Conservation (phyloP, 2,888 invertebrate species). For the Acanthoscelides obtectus region DNA sequence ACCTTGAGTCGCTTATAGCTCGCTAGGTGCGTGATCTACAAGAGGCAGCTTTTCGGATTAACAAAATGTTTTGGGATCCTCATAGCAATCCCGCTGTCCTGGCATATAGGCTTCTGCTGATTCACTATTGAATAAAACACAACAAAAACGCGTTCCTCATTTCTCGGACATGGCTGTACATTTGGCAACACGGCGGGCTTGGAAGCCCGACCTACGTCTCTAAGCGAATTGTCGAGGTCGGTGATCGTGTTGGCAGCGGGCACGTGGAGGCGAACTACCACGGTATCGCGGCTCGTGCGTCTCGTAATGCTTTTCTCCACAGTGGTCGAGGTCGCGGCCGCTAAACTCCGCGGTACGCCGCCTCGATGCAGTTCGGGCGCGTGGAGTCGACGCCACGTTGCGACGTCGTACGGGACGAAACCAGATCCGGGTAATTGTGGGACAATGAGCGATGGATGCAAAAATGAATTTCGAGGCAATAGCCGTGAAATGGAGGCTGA, state of each 20-base stretch:
- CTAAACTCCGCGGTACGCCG: conserved; percentile 51
- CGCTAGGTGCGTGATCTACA: too few relatives aligned
- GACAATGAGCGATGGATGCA: too few relatives aligned
- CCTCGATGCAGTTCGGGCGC: conserved; percentile 48
- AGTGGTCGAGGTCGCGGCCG: conserved; percentile 10
- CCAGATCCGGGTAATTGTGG: background rate
- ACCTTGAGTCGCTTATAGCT: too few relatives aligned
- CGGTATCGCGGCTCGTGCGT: conserved; percentile 51
- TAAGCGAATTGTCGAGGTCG: conserved; percentile 58
- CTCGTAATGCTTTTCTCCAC: background rate
- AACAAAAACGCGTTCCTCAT: too few relatives aligned
- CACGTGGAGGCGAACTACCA: conserved; percentile 52
- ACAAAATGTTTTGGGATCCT: too few relatives aligned
- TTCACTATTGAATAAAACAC: too few relatives aligned
- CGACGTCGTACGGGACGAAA: background rate
- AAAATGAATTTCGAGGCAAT: too few relatives aligned
- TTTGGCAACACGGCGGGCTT: conserved; percentile 34
- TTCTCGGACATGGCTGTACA: background rate
- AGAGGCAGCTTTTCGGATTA: too few relatives aligned
- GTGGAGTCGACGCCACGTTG: conserved; percentile 12
- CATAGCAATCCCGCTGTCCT: too few relatives aligned
- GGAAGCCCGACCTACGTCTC: conserved; percentile 54
- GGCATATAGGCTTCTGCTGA: too few relatives aligned
- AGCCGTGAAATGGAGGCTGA: too few relatives aligned
- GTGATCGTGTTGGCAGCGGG: conserved; percentile 51